Base-by-base conservation (phyloP, 2,888 invertebrate genomes). In the Atrina japonica region DNA sequence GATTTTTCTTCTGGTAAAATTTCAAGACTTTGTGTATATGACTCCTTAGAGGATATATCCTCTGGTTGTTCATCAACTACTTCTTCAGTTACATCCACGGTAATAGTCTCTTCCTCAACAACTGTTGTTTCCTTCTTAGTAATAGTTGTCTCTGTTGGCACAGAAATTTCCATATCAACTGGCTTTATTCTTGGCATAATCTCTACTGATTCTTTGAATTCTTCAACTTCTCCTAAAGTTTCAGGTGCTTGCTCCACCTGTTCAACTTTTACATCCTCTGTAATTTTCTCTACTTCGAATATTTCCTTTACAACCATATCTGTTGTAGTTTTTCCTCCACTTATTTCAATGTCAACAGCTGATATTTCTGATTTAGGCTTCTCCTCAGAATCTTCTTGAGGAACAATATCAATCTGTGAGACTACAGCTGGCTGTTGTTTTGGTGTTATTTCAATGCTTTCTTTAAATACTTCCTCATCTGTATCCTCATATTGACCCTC, bases 361-460 rank as follows among this genome's bases (percentile, higher is more conserved):
- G 21, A 14, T 21, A 52, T 16, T 21, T 52, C 52, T 2, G 55
- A 45, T 40, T 63, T 66, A 55, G 41, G 25, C 9, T 27, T 40
- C 5, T 61, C 63, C 27, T 67, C 66, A 29, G 61, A 21, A 29
- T 63, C 59, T 52, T 64, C 52, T 25, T 61, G 52, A 18, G 60
- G 43, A 30, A 45, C n/a, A 27, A 45, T 55, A 18, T 53, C 41
- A 23, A 61, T 58, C 53, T 53, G 49, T n/a, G 30, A n/a, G 21
- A 68, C 68, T 40, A 68, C 29, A 21, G 23, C 30, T 25, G 61
- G 55, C 30, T 35, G 60, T 14, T 58, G 40, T 27, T 72, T 70
- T 14, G 71, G 73, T 25, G 50, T 35, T 14, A 74, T 59, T 59
- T 73, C 70, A 56, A 72, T 30, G 25, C 67, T 74, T 30, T 70